Evolutionary conservation across 2,113 vertebrate species (phyloP), one percentile per base, ranked within the genome.

Genomic region (Sigmodon hispidus): DNA sequence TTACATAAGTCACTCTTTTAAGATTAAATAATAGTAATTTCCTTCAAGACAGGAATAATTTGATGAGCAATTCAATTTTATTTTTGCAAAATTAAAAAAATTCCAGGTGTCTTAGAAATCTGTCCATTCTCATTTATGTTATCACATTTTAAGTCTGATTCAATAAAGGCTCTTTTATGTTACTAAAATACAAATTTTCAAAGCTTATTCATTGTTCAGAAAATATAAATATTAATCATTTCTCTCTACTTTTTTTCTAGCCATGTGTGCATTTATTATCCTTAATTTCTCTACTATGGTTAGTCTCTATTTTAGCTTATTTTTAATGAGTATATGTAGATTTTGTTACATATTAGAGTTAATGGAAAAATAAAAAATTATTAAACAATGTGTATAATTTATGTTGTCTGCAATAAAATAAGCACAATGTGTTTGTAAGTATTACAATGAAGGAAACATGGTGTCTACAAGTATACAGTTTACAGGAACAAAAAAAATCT

Each of bases 101-200:
- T 92, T 40, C 65, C 24, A 94, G 22, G n/a, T 48, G 43, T n/a
- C 91, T 97, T 96, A 96, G 83, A 95, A 97, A 96, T 93, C 50
- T 98, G 55, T 80, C 91, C 96, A 86, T 69, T 19, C 24, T 96
- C 87, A 97, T 97, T 97, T 89, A 97, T 97, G 94, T 91, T 45
- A 55, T 93, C 24, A 96, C 40, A 84, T 96, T 89, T 97, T 31
- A 61, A 96, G 63, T 43, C 7, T 92, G 65, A 97, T 43, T 65
- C 89, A 94, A 95, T 57, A 96, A 97, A 86, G 69, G 4, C 55
- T 94, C 79, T 72, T 69, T 36, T 86, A 34, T 80, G 48, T 26
- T 96, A 70, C 11, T 85, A 97, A 89, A 57, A 90, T 91, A 83
- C 65, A 96, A 93, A 95, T 97, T 7, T 94, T 9, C 3, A 94